These are phyloP conservation scores for Zaprionus gabonicus DNA, from an alignment of 1,140 invertebrate species.

Conservation along the genomic window DNA sequence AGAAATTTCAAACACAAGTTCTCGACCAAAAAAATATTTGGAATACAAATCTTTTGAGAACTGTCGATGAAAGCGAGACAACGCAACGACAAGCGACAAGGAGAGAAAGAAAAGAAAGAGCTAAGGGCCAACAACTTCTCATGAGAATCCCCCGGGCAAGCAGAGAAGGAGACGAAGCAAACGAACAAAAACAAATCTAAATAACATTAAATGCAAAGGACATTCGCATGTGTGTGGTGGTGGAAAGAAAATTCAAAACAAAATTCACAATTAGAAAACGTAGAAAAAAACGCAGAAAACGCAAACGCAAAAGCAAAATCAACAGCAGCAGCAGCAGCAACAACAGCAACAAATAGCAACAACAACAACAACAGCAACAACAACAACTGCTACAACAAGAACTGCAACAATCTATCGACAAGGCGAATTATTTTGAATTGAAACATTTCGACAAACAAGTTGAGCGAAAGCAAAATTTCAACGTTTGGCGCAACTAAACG, in stretches of 20 bases:
- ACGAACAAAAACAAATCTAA: constrained; percentile 70
- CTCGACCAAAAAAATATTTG: constrained; percentile 39
- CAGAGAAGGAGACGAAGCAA: constrained; percentile 21
- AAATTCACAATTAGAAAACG: constrained; percentile 84
- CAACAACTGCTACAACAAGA: constrained; percentile 36
- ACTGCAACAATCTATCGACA: constrained; percentile 45
- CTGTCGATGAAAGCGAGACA: constrained; percentile 60
- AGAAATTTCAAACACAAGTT: constrained; percentile 60
- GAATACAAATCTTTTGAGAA: constrained; percentile 64
- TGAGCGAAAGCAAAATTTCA: constrained; percentile 80
- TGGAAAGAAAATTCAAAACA: constrained; percentile 84
- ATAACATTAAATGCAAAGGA: constrained; percentile 84
- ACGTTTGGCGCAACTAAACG: constrained; percentile 73
- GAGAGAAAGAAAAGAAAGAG: constrained; percentile 37
- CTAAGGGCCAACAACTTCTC: constrained; percentile 27
- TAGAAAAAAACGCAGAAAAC: constrained; percentile 83
- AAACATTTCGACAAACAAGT: constrained; percentile 74
- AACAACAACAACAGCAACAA: constrained; percentile 28
- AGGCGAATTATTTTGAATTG: constrained; percentile 65
- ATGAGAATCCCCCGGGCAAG: constrained; percentile 33
- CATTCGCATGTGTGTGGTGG: constrained; percentile 85
- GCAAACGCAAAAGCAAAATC: constrained; percentile 70
- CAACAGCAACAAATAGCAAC: constrained; percentile 27
- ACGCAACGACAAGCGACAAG: constrained; percentile 33
- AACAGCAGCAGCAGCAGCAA: constrained; percentile 34